Evolutionary conservation across 1,140 invertebrate species (phyloP), one percentile per base, ranked within the genome.

Genomic region (Aricia agestis): DNA sequence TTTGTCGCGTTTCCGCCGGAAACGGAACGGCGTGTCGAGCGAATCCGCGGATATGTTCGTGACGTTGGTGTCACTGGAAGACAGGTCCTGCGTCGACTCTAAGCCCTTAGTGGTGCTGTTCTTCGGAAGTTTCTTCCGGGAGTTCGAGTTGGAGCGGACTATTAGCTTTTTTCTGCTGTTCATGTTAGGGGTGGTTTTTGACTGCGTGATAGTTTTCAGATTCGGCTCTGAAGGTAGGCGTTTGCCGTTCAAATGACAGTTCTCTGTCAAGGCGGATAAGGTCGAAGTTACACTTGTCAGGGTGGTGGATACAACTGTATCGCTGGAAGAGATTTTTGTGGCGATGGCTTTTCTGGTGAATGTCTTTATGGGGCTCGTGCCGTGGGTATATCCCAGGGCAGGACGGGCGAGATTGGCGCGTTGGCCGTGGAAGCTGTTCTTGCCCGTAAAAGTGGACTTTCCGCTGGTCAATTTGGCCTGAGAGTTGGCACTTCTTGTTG

Each of bases 21-120:
- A 92, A 58, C 91, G 80, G 71, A 90, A 92, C 2, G 90, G 90
- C 0, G 89, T 83, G 36, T 92, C 90, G 4, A 92, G 76, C 6
- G 91, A 91, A 66, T 92, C 91, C 0, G 89, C 85, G 0, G 91
- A 91, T 74, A 92, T 89, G 72, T 92, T 92, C 0, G 90, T 92
- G 3, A 91, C 84, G 36, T 91, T 92, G 0, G 91, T 92, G 67
- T 91, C 91, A 17, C 89, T 92, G 15, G 90, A 92, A 66, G 91
- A 92, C 66, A 91, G 68, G 17, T 92, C 92, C 63, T 90, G 85
- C 0, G 81, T 84, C 0, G 83, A 76, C 42, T 91, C 90, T 2
- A 92, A 72, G 18, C 82, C 78, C 70, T 91, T 90, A 0, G 81
- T 70, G 11, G 81, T 70, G 13, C 79, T 70, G 68, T 66, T 83